A percentile compares a stretch with the other conserved stretches of the same genome.
These are phyloP conservation scores for Paelopatides confundens DNA, from an alignment of 53 echinoderm and acorn worm species.

Conservation along the genomic window DNA sequence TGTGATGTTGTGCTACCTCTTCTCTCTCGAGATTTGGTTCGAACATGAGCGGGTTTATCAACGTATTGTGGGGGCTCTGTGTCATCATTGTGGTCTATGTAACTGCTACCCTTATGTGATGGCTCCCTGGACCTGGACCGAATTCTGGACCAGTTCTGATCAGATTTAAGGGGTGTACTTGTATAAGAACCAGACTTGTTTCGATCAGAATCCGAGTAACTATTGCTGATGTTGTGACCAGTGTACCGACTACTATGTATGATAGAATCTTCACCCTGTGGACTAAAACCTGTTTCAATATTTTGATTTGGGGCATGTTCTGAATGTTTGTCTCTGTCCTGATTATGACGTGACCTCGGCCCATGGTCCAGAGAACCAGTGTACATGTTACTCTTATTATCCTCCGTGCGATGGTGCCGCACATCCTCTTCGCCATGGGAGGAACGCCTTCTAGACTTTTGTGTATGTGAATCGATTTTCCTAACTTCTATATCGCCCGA, in stretches of 20 bases:
- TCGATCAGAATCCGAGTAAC: background rate
- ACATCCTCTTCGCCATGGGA: background rate
- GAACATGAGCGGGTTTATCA: background rate
- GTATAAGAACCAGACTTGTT: background rate
- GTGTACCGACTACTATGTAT: background rate
- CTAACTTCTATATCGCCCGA: background rate
- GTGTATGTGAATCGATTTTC: background rate
- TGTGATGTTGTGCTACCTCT: background rate
- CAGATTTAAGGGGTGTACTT: slow-evolving; percentile 1
- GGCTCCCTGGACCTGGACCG: background rate
- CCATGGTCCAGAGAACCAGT: slow-evolving; percentile 15
- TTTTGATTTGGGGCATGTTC: slow-evolving; percentile 3
- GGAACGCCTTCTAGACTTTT: background rate
- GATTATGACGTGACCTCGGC: background rate
- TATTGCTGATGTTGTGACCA: background rate
- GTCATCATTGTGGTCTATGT: background rate
- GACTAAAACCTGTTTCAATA: slow-evolving; percentile 27
- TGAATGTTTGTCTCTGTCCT: background rate
- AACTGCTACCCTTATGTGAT: background rate
- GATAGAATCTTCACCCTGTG: slow-evolving; percentile 7
- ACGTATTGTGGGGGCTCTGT: background rate
- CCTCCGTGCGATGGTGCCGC: background rate
- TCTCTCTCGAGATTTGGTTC: background rate
- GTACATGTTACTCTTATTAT: background rate
- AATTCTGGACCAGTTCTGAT: background rate